These are phyloP conservation scores for Drosophila sp. DNA, from an alignment of 1,140 invertebrate genomes.

Conservation along the genomic window DNA sequence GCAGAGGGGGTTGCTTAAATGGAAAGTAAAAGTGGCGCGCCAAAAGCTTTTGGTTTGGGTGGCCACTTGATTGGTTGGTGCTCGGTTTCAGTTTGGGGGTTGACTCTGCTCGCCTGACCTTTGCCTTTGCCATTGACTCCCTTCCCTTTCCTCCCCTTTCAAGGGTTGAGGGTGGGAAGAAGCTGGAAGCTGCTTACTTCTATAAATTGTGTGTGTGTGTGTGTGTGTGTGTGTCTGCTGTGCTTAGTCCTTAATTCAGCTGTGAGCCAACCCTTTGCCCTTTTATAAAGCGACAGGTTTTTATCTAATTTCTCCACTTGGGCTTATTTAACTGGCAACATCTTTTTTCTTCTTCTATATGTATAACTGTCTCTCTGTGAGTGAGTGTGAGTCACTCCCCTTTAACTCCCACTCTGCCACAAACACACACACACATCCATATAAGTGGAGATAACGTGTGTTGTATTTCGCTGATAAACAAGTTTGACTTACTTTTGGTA, in stretches of 20 bases:
- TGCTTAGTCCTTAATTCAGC: constrained; percentile 65
- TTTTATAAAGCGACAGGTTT: constrained; percentile 57
- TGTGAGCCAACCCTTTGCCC: constrained; percentile 36
- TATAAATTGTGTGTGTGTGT: constrained; percentile 11
- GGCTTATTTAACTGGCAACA: constrained; percentile 44
- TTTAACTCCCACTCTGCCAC: constrained; percentile 2
- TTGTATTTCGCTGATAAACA: constrained; percentile 70
- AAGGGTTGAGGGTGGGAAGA: constrained; percentile 7
- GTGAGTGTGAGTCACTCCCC: constrained; percentile 10
- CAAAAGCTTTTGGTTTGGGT: constrained; percentile 74
- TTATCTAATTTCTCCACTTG: constrained; percentile 82
- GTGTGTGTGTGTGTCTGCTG: constrained; percentile 21
- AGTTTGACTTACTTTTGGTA: constrained; percentile 77
- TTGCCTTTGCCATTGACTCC: constrained; percentile 26
- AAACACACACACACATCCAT: constrained; percentile 4
- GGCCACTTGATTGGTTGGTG: constrained; percentile 79
- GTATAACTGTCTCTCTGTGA: neutral
- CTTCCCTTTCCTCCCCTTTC: neutral
- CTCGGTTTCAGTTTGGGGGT: constrained; percentile 61
- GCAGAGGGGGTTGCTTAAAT: constrained; percentile 41
- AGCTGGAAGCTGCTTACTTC: constrained; percentile 26
- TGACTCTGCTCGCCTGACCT: constrained; percentile 38
- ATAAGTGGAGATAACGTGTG: constrained; percentile 68
- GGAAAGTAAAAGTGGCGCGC: constrained; percentile 77
- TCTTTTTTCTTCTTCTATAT: constrained; percentile 8